These are phyloP conservation scores for Agriopis aurantiaria DNA, from an alignment of 2,888 invertebrate genomes.

Conservation along the genomic window DNA sequence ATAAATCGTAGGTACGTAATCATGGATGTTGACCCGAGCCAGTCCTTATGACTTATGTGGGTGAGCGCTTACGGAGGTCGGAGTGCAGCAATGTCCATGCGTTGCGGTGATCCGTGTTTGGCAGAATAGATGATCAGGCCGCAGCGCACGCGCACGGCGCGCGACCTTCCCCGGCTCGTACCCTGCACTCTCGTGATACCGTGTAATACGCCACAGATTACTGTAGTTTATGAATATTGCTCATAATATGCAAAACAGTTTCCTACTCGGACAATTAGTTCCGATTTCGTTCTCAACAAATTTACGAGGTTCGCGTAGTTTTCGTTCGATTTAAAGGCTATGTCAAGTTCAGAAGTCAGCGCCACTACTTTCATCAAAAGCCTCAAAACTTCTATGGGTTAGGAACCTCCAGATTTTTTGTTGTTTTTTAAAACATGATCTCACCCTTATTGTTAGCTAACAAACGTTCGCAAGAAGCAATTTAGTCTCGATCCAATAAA, in stretches of 20 bases:
- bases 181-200: constrained; percentile 2
- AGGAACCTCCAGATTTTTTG: too few relatives aligned
- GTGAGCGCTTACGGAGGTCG: not conserved
- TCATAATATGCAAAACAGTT: constrained; percentile 10
- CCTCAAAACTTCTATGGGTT: not conserved
- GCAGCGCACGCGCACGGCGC: constrained; percentile 2
- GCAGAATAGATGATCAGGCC: constrained; percentile 16
- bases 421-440: constrained; percentile 28
- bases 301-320: constrained; percentile 1
- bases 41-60: too few relatives aligned
- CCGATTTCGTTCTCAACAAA: constrained; percentile 9
- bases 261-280: constrained; percentile 21
- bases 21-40: too few relatives aligned
- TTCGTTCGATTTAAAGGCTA: not conserved
- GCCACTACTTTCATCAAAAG: not conserved
- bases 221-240: not conserved
- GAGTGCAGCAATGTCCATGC: constrained; percentile 20
- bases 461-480: constrained; percentile 26
- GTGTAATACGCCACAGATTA: constrained; percentile 14
- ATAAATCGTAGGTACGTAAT: too few relatives aligned
- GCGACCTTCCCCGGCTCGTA: constrained; percentile 16
- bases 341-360: not conserved
- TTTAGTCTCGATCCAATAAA: constrained; percentile 27
- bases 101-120: constrained; percentile 21
- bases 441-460: constrained; percentile 31